Conservation (phyloP, 2,797 vertebrate genomes). For the Phrynocephalus guinanensis region DNA sequence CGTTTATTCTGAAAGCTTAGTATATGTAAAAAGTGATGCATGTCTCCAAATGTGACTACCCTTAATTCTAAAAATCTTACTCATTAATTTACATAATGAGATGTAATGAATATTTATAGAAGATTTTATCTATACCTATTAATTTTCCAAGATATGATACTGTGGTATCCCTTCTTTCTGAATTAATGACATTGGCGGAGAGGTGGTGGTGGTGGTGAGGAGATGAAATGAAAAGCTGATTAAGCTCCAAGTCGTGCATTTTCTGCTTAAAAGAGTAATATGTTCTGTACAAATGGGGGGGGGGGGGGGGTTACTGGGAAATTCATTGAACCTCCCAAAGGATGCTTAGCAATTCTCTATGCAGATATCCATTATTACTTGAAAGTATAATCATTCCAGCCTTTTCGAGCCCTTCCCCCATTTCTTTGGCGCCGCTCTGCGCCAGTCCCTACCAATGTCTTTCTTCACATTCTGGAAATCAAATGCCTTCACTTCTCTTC, state of each 20-base stretch:
- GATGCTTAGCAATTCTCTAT: constrained; percentile 17
- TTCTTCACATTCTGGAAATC: constrained; percentile 38
- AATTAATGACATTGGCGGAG: constrained; percentile 43
- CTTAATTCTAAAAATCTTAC: constrained; percentile 72
- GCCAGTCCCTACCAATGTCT: not conserved
- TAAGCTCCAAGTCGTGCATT: constrained; percentile 47
- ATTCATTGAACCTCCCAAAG: constrained; percentile 13
- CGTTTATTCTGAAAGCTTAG: constrained; percentile 61
- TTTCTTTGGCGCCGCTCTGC: not conserved
- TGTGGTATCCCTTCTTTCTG: constrained; percentile 56
- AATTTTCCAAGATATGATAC: constrained; percentile 66
- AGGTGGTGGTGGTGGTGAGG: not conserved
- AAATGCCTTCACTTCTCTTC: constrained; percentile 23
- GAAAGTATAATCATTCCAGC: not conserved
- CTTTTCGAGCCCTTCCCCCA: not conserved
- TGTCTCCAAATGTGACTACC: constrained; percentile 54
- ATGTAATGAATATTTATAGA: constrained; percentile 79
- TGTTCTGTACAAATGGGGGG: constrained; percentile 51
- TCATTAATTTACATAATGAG: constrained; percentile 77
- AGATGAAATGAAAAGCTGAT: constrained; percentile 52
- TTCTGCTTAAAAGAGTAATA: constrained; percentile 46
- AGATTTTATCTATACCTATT: constrained; percentile 74
- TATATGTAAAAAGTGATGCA: constrained; percentile 60
- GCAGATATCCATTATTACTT: constrained; percentile 12
- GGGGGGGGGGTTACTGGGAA: constrained; percentile 26